These are phyloP conservation scores for Nansenia antarctica DNA, from an alignment of 2,113 vertebrate species.

Conservation along the genomic window DNA sequence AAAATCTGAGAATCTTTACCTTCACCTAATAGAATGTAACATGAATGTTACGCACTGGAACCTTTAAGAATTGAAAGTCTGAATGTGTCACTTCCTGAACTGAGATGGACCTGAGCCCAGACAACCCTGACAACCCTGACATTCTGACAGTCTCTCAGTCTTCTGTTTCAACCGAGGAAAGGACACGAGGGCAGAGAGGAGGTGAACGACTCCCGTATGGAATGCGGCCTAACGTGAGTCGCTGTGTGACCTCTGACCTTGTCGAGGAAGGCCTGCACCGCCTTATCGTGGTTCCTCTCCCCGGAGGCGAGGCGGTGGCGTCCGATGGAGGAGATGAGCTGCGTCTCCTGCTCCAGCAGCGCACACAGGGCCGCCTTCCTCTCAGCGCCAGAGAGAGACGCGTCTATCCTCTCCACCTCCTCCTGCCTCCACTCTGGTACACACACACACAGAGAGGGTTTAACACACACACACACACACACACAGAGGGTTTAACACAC, in stretches of 20 bases:
- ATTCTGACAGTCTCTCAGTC: no score
- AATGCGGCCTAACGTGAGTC: no score
- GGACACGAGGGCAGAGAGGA: no score
- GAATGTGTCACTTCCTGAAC: no score
- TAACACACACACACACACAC: not conserved
- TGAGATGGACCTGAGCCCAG: no score
- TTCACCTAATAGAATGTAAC: no score
- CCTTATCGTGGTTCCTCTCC: conserved; percentile 66
- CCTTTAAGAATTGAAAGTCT: no score
- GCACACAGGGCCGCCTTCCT: conserved; percentile 85
- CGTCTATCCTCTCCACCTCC: conserved; percentile 76
- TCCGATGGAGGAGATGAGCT: conserved; percentile 83
- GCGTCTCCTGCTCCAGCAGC: conserved; percentile 86
- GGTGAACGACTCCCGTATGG: no score
- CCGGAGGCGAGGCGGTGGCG: conserved; percentile 68
- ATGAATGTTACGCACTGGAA: no score
- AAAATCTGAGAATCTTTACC: no score
- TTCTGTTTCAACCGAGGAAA: no score
- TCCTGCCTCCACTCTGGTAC: conserved; percentile 84
- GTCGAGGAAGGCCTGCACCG: conserved; percentile 74
- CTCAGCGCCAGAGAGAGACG: conserved; percentile 75
- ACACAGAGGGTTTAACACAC: not conserved
- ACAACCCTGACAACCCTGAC: no score
- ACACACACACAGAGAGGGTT: not conserved
- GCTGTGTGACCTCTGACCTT: conserved; percentile 79